A percentile compares a stretch with the other conserved stretches of the same genome.
These are phyloP conservation scores for Apis mellifera DNA, from an alignment of 1,140 invertebrate species.

Conservation along the genomic window Amel_HAv3.1 CM009932.2:14477501-14478000, in stretches of 20 bases:
- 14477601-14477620: slow-evolving; percentile 46
- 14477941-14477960: background rate
- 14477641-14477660: slow-evolving; percentile 56
- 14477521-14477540: slow-evolving; percentile 48
- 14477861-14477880: too few relatives aligned
- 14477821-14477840: too few relatives aligned
- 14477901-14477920: too few relatives aligned
- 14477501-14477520: slow-evolving; percentile 21
- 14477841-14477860: too few relatives aligned
- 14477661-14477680: slow-evolving; percentile 58
- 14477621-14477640: slow-evolving; percentile 61
- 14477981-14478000: background rate
- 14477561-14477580: background rate
- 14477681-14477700: slow-evolving; percentile 57
- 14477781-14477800: background rate
- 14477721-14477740: slow-evolving; percentile 51
- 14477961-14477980: background rate
- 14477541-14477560: slow-evolving; percentile 40
- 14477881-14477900: too few relatives aligned
- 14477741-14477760: slow-evolving; percentile 46
- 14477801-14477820: too few relatives aligned
- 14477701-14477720: slow-evolving; percentile 11
- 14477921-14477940: too few relatives aligned
- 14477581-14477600: slow-evolving; percentile 47
- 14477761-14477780: slow-evolving; percentile 41